Conservation (phyloP, 2,888 invertebrate genomes). For the Cosmopolites sordidus region DNA sequence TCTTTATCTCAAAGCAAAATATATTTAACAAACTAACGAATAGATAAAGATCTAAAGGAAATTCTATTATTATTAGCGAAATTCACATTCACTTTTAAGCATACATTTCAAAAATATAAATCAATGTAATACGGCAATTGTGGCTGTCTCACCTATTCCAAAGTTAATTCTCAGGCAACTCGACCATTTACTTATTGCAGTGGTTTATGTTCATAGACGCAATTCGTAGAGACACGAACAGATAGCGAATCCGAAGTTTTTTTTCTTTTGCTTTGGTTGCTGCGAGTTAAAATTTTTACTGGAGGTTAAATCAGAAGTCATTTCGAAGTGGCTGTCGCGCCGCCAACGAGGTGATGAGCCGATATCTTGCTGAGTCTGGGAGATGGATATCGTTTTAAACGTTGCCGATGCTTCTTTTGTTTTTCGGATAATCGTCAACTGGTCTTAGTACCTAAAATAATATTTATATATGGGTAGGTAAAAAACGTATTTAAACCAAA, state of each 20-base stretch:
- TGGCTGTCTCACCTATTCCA: too few species aligned
- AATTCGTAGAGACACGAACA: not conserved
- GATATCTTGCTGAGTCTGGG: conserved; percentile 33
- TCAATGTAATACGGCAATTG: too few species aligned
- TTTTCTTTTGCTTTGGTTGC: not conserved
- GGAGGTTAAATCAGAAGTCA: conserved; percentile 34
- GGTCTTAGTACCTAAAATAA: too few species aligned
- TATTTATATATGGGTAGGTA: too few species aligned
- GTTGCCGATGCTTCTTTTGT: conserved; percentile 2
- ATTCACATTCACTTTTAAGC: too few species aligned
- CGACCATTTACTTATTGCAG: not conserved
- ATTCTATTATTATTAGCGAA: too few species aligned
- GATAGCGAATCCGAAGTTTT: not conserved
- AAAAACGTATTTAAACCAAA: too few species aligned
- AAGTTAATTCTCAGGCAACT: not conserved
- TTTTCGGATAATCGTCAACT: conserved; percentile 12
- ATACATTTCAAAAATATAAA: too few species aligned
- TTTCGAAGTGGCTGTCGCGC: conserved; percentile 35
- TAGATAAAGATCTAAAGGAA: too few species aligned
- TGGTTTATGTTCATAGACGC: not conserved
- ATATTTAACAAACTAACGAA: too few species aligned
- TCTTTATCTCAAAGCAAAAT: too few species aligned
- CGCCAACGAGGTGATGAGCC: conserved; percentile 37
- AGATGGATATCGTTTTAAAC: conserved; percentile 34
- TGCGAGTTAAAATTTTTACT: too few species aligned